Percentiles rank a stretch among this genome's conserved stretches.
These are phyloP conservation scores for Saiga tatarica DNA, from an alignment of 2,113 vertebrate species.

Conservation along the genomic window DNA sequence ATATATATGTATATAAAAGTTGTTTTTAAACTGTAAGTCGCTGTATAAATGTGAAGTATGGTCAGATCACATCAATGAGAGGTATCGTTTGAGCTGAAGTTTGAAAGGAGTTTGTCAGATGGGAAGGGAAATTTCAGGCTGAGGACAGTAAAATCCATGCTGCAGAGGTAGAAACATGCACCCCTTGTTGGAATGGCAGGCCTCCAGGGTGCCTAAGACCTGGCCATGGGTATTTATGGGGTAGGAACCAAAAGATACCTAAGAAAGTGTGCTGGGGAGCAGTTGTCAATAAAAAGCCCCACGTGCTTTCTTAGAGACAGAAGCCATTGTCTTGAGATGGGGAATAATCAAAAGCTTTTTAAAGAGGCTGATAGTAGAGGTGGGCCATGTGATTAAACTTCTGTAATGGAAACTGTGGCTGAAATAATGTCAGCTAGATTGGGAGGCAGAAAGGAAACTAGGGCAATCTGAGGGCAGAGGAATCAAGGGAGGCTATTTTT, in stretches of 20 bases:
- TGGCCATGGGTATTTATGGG: neutral
- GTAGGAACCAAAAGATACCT: neutral
- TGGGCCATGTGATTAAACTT: neutral
- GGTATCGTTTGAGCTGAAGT: neutral
- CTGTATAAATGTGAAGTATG: neutral
- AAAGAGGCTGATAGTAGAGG: neutral
- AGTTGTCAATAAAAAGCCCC: neutral
- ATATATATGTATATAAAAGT: neutral
- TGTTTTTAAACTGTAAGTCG: neutral
- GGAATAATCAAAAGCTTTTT: neutral
- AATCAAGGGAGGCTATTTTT: neutral
- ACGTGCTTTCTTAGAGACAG: neutral
- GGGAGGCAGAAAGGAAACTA: neutral
- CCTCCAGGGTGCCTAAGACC: neutral
- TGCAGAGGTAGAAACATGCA: neutral
- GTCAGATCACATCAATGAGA: neutral
- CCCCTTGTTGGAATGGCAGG: neutral
- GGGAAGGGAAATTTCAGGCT: neutral
- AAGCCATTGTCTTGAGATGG: neutral
- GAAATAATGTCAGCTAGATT: neutral
- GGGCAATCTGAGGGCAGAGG: neutral
- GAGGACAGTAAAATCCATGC: neutral
- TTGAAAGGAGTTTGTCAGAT: constrained; percentile 3
- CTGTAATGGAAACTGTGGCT: neutral
- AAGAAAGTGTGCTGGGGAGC: neutral